Conservation (phyloP, 2,888 invertebrate genomes). For the Smittia sp. region DNA sequence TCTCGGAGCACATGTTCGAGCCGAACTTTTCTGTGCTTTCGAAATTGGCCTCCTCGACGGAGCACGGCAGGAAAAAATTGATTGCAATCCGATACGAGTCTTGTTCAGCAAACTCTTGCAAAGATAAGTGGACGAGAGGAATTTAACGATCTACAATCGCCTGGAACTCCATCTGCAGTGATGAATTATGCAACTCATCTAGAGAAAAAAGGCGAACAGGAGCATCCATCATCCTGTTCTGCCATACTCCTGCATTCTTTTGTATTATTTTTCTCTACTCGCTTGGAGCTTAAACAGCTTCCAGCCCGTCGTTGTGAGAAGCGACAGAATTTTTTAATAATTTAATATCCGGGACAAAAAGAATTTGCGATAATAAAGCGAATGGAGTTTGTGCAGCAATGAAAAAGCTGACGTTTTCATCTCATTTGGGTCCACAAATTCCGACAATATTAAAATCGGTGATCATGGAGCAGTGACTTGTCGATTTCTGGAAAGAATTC, state of each 20-base stretch:
- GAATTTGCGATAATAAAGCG: neutral
- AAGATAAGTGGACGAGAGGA: neutral
- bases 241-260: too few species aligned
- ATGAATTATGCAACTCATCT: conserved; percentile 12
- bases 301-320: neutral
- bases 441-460: too few species aligned
- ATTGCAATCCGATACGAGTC: neutral
- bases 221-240: neutral
- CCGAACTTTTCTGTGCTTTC: neutral
- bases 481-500: too few species aligned
- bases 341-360: neutral
- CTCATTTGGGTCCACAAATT: too few species aligned
- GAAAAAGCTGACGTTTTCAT: too few species aligned
- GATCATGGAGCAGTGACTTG: too few species aligned
- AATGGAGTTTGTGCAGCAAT: neutral
- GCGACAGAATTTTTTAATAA: neutral
- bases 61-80: neutral
- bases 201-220: neutral
- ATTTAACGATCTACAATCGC: neutral
- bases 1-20: neutral
- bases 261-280: neutral
- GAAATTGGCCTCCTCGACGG: neutral
- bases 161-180: conserved; percentile 3
- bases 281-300: neutral
- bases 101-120: neutral